Evolutionary conservation across 2,797 vertebrate species (phyloP).

Genomic region (Eptatretus atami): DNA sequence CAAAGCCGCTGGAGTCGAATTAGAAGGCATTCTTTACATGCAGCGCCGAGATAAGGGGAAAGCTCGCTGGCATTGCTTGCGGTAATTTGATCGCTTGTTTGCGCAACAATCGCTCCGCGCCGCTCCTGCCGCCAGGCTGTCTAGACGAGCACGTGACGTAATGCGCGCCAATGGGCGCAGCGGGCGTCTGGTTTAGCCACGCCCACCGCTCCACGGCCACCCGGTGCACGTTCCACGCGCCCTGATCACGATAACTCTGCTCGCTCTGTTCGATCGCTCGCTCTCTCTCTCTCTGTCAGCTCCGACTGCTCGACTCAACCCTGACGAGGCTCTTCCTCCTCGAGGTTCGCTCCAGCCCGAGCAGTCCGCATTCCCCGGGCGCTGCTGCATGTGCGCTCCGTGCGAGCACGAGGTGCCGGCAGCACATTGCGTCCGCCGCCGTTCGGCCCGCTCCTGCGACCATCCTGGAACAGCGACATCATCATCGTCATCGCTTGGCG

Average conservation of each 20-base stretch:
- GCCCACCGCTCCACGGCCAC: no score
- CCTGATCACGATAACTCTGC: no score
- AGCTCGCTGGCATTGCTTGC: conserved; percentile 2
- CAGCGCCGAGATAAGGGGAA: conserved; percentile 5
- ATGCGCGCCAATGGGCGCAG: neutral
- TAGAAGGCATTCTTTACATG: conserved; percentile 1
- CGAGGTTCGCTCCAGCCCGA: neutral
- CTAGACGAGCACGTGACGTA: conserved; percentile 2
- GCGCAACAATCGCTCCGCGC: conserved; percentile 4
- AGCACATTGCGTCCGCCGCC: neutral
- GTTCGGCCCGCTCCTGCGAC: neutral
- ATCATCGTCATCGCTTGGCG: no score
- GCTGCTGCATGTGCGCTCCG: neutral
- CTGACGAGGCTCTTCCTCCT: neutral
- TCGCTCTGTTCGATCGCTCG: no score
- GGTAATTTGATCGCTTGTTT: neutral
- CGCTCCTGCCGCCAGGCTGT: conserved; percentile 1
- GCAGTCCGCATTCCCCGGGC: conserved; percentile 1
- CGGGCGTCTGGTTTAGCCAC: no score
- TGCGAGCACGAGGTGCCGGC: neutral
- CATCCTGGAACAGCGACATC: no score
- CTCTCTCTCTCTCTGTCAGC: no score
- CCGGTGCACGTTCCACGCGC: no score
- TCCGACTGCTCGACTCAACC: neutral
- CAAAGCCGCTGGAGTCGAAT: neutral